Base-by-base conservation (phyloP, 2,888 invertebrate genomes). In the Troilus luridus region DNA sequence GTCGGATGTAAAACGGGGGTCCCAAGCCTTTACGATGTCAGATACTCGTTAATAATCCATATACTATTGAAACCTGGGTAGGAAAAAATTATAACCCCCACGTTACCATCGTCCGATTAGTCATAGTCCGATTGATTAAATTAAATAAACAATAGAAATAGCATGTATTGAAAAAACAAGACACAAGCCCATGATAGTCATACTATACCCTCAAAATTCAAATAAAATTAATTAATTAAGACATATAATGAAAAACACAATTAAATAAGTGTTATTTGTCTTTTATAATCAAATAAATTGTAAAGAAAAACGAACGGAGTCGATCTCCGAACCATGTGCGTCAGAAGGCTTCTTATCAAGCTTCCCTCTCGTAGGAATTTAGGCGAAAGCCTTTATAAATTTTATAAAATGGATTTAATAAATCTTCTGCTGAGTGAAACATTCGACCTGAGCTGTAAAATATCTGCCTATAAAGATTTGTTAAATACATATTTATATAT, bases 341-440 rank as follows among this genome's bases (percentile, higher is more conserved):
- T 72, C 72, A 27, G 27, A 72, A 27, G 19, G 72, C 27, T 72
- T 67, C 72, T 72, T 72, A 72, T 72, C 72, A 27, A 72, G 72
- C 27, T 27, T 27, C 27, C 27, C 27, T 17, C 17, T 14, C 27
- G 14, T 6, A 27, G 72, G 27, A 72, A 72, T 72, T 27, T 41
- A 41, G 72, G 72, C 72, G 72, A 72, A 72, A 72, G 72, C 72
- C 27, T 27, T 72, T 27, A 72, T 72, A 72, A 72, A 27, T 72
- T 72, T 72, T 7, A 72, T 27, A 41, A 72, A 72, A 72, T 72
- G 72, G 72, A 72, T 10, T 27, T 27, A 72, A 27, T 72, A 72
- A 72, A 72, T 72, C 72, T 72, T 72, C 72, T 72, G 0, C 17
- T 72, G 17, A 72, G 72, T 72, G 72, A 72, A 72, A 72, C 72